These are phyloP conservation scores for Desmodus rotundus DNA, from an alignment of 2,113 vertebrate genomes.

Conservation along the genomic window DNA sequence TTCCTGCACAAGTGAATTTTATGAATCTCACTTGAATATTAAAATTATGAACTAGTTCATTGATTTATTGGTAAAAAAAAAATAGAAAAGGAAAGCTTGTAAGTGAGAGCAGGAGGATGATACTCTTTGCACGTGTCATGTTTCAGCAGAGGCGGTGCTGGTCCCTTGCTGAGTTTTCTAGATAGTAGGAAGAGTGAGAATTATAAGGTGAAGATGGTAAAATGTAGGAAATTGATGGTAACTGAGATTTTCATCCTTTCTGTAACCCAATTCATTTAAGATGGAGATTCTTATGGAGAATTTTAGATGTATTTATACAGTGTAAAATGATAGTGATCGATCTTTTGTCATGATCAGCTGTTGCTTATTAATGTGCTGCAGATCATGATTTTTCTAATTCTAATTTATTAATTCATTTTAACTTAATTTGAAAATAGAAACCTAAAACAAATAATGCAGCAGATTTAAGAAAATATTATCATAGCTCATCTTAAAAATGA, in stretches of 20 bases:
- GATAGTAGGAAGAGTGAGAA: not conserved
- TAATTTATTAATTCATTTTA: conserved; percentile 9
- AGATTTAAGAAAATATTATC: not conserved
- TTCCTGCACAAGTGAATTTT: not conserved
- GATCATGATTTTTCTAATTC: not conserved
- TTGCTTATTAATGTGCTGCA: not conserved
- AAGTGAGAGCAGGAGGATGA: not conserved
- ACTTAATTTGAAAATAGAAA: conserved; percentile 30
- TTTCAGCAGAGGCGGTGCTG: not conserved
- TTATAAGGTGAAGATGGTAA: conserved; percentile 14
- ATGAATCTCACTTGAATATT: conserved; percentile 26
- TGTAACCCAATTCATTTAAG: not conserved
- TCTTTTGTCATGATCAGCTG: not conserved
- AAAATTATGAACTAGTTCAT: conserved; percentile 10
- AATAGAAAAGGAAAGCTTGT: not conserved
- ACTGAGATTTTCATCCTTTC: not conserved
- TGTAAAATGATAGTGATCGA: not conserved
- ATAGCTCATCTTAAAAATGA: not conserved
- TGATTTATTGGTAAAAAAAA: not conserved
- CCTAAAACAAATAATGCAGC: not conserved
- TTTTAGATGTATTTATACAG: not conserved
- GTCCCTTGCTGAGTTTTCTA: not conserved
- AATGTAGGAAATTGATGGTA: not conserved
- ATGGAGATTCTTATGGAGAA: not conserved
- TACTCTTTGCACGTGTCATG: not conserved